Conservation (phyloP, 2,113 vertebrate genomes). For the Abramis brama region DNA sequence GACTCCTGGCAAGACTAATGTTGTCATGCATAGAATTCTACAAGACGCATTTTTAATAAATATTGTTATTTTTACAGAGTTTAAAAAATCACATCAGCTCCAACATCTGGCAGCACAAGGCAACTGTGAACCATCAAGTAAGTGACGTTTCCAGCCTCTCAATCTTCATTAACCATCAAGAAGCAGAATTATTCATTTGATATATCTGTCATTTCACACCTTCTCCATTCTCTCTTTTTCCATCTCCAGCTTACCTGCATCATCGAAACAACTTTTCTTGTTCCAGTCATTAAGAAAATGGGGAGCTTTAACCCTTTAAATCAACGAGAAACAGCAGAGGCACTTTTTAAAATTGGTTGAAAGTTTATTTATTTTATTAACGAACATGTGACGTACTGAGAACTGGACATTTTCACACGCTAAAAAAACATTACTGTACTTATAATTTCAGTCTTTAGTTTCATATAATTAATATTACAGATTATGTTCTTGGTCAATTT, state of each 20-base stretch:
- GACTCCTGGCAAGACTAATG: neutral
- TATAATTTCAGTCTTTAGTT: constrained; percentile 6
- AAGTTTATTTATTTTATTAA: neutral
- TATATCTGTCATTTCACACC: neutral
- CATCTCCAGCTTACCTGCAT: constrained; percentile 65
- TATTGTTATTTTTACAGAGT: neutral
- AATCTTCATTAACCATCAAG: neutral
- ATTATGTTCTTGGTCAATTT: neutral
- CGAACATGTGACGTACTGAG: neutral
- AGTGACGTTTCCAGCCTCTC: constrained; percentile 4
- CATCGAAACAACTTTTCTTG: constrained; percentile 58
- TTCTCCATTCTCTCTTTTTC: neutral
- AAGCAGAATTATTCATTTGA: neutral
- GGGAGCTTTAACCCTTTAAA: neutral
- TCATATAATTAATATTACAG: constrained; percentile 18
- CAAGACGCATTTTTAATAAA: neutral
- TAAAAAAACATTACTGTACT: neutral
- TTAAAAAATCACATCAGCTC: neutral
- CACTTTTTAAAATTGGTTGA: neutral
- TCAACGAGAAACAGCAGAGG: neutral
- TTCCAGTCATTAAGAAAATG: constrained; percentile 43
- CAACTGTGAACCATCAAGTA: constrained; percentile 19
- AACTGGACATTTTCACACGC: neutral
- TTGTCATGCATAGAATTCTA: neutral
- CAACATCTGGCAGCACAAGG: neutral